Percentiles rank a stretch among this genome's conserved stretches.
Evolutionary conservation across 2,888 invertebrate species (phyloP).

Genomic region (Philonicus albiceps): DNA sequence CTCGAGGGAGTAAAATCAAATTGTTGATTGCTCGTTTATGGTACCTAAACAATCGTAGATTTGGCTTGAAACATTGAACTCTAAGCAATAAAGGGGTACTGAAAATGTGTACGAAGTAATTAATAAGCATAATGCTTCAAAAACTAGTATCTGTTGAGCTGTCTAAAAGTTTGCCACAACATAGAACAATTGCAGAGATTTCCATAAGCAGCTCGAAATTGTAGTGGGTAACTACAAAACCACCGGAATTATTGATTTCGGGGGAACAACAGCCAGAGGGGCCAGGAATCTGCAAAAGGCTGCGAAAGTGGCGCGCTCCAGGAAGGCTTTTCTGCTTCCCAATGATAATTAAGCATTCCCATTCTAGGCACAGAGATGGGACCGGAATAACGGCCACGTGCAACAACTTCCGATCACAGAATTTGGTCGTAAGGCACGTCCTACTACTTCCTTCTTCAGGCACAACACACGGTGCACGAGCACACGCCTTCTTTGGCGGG

Average conservation of each 20-base stretch:
- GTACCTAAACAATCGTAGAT: background rate
- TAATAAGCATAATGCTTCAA: background rate
- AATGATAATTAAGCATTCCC: constrained; percentile 42
- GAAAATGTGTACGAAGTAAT: background rate
- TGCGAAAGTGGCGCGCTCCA: background rate
- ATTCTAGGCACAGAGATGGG: constrained; percentile 34
- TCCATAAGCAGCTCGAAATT: background rate
- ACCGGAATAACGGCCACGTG: constrained; percentile 39
- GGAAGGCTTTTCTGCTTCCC: background rate
- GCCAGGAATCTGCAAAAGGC: background rate
- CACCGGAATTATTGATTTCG: background rate
- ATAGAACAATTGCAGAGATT: background rate
- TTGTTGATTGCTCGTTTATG: background rate
- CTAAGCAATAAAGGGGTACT: background rate
- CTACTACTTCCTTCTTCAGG: constrained; percentile 38
- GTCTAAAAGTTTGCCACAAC: background rate
- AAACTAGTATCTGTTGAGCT: background rate
- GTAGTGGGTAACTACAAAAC: background rate
- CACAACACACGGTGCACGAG: background rate
- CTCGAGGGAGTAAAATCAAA: background rate
- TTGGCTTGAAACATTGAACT: background rate
- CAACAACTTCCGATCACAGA: constrained; percentile 44
- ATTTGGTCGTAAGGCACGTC: constrained; percentile 42
- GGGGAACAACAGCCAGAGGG: background rate
- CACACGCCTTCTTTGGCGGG: background rate